Evolutionary conservation across 1,140 invertebrate species (phyloP), one percentile per base, ranked within the genome.

Genomic region (Nixonia krombeini): DNA sequence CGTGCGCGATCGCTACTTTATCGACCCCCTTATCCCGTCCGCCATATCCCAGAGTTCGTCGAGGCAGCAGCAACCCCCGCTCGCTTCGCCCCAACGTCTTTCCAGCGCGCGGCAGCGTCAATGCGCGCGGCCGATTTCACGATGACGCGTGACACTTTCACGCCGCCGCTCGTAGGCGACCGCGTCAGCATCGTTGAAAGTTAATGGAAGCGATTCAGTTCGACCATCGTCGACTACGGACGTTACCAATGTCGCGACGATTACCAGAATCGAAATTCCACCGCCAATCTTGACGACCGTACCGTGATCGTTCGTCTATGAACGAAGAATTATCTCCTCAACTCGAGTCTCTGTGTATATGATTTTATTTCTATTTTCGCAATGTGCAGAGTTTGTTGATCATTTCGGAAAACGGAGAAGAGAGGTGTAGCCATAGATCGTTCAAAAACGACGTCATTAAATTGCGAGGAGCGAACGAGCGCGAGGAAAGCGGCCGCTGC

Each of bases 1-100:
- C 76, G 75, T 74, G 65, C 74, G 76, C 82, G 82, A 85, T 84
- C 82, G 77, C 83, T 83, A 83, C 83, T 85, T 84, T 85, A 85
- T 85, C 83, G 83, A 85, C 78, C 78, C 75, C 75, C 72, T 80
- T 78, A 77, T 70, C 66, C 74, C 70, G 41, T 37, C 50, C 55
- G 37, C 52, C 55, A 49, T 55, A 47, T 29, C 38, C 41, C 47
- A 13, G 13, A n/a, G 21, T 18, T 10, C 37, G 33, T 26, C 12
- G 37, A 45, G 21, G 21, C 51, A 21, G 49, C 44, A 29, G 21
- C 51, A 21, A 55, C 44, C 44, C 50, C 26, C 6, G 37, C 6
- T 16, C 38, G 18, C 47, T 12, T 28, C 53, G 44, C 41, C 55
- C 52, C 29, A 47, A 46, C 58, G 18, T 9, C 21, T 41, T 41